Base-by-base conservation (phyloP, 2,113 vertebrate species). In the Coturnix japonica region DNA sequence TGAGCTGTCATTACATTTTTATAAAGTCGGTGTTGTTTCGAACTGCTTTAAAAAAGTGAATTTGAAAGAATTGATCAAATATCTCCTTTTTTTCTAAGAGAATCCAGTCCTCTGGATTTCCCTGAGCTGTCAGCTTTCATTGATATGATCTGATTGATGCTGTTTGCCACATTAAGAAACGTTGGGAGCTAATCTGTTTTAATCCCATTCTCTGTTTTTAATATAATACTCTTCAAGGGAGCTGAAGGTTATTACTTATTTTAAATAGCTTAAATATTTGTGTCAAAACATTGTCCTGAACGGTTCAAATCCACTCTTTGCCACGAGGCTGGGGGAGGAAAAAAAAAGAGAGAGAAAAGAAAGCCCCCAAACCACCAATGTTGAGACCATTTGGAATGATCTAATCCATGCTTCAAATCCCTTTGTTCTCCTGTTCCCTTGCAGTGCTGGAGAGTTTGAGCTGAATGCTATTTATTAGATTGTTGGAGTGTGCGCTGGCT, bases 231-330 rank as follows among this genome's bases (percentile, higher is more conserved):
- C 93, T 96, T 95, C 92, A 95, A 95, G 95, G 91, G 88, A 95
- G 69, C 89, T 22, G 90, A 93, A 94, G 91, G 75, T 91, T 91
- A 92, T 93, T 96, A 92, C 94, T 96, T 92, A 95, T 91, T 96
- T 96, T 92, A 96, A 95, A 95, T 89, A 96, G 94, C 95, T 97
- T 96, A 96, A 96, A 96, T 95, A 93, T 96, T 96, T 95, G 86
- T 96, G 95, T 96, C 93, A 96, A 96, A 97, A 97, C 93, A 97
- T 94, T 91, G 91, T 26, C 93, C 91, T 82, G 80, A 90, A 90
- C 92, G 91, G 87, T 94, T 95, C 95, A 96, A 96, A 95, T 91
- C 90, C 88, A 87, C 84, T 46, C 77, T 80, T 84, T 75, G 81
- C 90, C 90, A 91, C 85, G 71, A 51, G 72, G 46, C 88, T 66